Conservation (phyloP, 2,888 invertebrate genomes). For the Ochropacha duplaris region DNA sequence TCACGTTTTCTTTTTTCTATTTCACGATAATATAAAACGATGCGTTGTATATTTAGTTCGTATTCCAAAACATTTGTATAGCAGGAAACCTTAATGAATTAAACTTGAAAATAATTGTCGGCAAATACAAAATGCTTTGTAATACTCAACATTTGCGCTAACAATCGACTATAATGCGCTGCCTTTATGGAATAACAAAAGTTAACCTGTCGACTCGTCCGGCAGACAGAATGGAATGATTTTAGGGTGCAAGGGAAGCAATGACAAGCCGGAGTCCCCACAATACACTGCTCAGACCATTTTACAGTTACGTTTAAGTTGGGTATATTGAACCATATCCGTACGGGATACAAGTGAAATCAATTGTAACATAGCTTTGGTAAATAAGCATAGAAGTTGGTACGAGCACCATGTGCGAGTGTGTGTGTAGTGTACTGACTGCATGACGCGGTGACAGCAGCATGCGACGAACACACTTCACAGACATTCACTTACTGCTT, state of each 20-base stretch:
- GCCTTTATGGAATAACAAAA: conserved; percentile 79
- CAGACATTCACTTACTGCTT: conserved; percentile 68
- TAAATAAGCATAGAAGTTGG: conserved; percentile 51
- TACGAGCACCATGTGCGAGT: conserved; percentile 79
- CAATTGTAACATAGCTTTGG: conserved; percentile 24
- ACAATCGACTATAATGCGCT: conserved; percentile 78
- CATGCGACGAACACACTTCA: conserved; percentile 60
- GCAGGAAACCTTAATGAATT: conserved; percentile 27
- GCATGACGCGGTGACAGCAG: conserved; percentile 70
- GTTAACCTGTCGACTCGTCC: conserved; percentile 80
- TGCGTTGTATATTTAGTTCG: background rate
- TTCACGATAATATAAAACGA: background rate
- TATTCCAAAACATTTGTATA: conserved; percentile 1
- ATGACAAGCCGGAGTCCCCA: conserved; percentile 76
- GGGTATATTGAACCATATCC: conserved; percentile 24
- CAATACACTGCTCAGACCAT: conserved; percentile 58
- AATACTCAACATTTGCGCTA: conserved; percentile 80
- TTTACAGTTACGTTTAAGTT: conserved; percentile 21
- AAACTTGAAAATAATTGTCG: conserved; percentile 54
- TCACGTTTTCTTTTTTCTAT: conserved; percentile 13
- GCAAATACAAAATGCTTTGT: conserved; percentile 72
- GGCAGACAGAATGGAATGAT: conserved; percentile 72
- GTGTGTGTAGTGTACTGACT: conserved; percentile 29
- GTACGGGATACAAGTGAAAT: conserved; percentile 16
- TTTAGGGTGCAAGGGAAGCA: conserved; percentile 81